A percentile compares a stretch with the other conserved stretches of the same genome.
These are phyloP conservation scores for Falco concolor DNA, from an alignment of 2,797 vertebrate genomes.

Conservation along the genomic window DNA sequence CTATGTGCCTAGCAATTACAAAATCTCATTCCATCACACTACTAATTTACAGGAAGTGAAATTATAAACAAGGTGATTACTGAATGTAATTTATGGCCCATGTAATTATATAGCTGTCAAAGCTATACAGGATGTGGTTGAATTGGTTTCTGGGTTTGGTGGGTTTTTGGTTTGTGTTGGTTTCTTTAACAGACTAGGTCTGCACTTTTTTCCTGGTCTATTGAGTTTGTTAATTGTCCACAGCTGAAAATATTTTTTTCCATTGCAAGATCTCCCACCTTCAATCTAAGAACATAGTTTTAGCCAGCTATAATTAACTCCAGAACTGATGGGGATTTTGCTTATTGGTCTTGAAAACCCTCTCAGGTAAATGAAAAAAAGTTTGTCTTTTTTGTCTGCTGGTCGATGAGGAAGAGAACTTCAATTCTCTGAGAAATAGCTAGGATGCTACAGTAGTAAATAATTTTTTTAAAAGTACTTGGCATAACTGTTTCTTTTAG, in stretches of 20 bases:
- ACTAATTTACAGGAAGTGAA: conserved; percentile 65
- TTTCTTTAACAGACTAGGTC: neutral
- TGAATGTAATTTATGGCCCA: conserved; percentile 63
- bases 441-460: neutral
- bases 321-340: neutral
- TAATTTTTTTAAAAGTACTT: neutral
- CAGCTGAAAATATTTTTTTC: conserved; percentile 33
- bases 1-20: conserved; percentile 17
- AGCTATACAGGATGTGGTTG: conserved; percentile 14
- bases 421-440: neutral
- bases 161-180: neutral
- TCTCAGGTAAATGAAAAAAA: neutral
- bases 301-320: conserved; percentile 20
- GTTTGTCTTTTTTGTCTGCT: neutral
- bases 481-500: neutral
- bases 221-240: conserved; percentile 58
- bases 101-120: conserved; percentile 69
- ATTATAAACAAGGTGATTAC: conserved; percentile 71
- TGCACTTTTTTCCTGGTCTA: conserved; percentile 28
- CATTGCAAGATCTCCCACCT: conserved; percentile 21
- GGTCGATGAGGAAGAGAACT: neutral
- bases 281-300: neutral
- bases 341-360: neutral
- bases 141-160: neutral
- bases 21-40: conserved; percentile 52